phyloP scores from a whole-genome alignment of 2,888 invertebrate species.

The Drosophila histrio region DNA sequence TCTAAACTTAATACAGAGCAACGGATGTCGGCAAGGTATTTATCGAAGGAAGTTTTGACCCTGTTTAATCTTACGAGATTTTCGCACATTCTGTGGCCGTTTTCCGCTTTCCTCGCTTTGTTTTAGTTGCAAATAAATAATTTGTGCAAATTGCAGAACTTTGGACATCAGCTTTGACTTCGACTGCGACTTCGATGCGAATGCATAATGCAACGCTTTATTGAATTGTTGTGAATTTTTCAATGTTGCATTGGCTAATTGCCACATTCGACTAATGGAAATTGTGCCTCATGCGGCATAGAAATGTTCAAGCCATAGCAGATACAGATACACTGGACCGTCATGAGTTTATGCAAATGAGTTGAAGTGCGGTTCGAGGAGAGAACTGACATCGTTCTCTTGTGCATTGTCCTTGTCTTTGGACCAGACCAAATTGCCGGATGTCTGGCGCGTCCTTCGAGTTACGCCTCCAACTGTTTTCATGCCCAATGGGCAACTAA shows the following conservation, averaged over 20 bases:
- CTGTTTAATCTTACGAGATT: slow-evolving; percentile 73
- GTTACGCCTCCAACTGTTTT: slow-evolving; percentile 49
- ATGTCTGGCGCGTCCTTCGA: slow-evolving; percentile 35
- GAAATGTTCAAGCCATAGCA: background rate
- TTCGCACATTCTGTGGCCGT: slow-evolving; percentile 64
- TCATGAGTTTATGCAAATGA: slow-evolving; percentile 67
- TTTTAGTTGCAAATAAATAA: slow-evolving; percentile 63
- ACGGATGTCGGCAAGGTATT: slow-evolving; percentile 14
- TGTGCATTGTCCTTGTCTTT: slow-evolving; percentile 59
- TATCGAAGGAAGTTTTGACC: slow-evolving; percentile 32
- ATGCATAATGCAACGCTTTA: slow-evolving; percentile 47
- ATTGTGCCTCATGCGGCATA: slow-evolving; percentile 29
- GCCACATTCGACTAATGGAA: slow-evolving; percentile 24
- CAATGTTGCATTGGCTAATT: slow-evolving; percentile 39
- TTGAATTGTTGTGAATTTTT: slow-evolving; percentile 62
- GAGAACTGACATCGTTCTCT: slow-evolving; percentile 15
- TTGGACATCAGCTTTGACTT: slow-evolving; percentile 6
- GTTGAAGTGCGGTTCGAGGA: slow-evolving; percentile 27
- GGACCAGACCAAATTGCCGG: slow-evolving; percentile 39
- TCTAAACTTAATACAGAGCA: background rate
- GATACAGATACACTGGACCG: slow-evolving; percentile 1
- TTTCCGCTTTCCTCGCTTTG: slow-evolving; percentile 40
- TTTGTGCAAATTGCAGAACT: slow-evolving; percentile 58
- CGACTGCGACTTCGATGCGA: slow-evolving; percentile 1
- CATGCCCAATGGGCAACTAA: slow-evolving; percentile 77